Base-by-base conservation (phyloP, 2,797 vertebrate genomes). In the Macrochelys suwanniensis region DNA sequence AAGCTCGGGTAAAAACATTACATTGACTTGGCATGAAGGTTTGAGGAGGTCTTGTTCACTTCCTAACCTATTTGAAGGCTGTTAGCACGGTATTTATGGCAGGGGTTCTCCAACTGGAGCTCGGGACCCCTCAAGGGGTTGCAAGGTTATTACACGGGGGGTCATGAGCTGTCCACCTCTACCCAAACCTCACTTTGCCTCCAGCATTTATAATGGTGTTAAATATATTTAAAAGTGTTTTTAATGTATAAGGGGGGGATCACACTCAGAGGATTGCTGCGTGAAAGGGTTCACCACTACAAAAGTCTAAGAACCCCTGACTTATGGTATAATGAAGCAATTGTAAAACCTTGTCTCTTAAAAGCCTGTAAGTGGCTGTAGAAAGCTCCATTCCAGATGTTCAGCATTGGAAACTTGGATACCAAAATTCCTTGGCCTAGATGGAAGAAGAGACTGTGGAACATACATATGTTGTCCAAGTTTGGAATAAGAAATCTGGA, bases 341-440 rank as follows among this genome's bases (percentile, higher is more conserved):
- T 81, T 28, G 26, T 28, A 80, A 71, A 82, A 59, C 13, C 11
- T 74, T 85, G 19, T 50, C 77, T 89, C 42, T 93, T 79, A 82
- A 56, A 45, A 93, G 71, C 1, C 0, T 8, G 2, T 21, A 23
- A 68, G 86, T 77, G 84, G 57, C 59, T 82, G 56, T 84, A 89
- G 87, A n/a, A 78, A 13, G 68, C 26, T 90, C 15, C 8, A 53
- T 42, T 82, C 85, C 23, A 82, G 54, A 26, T 90, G 49, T 2
- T 7, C 53, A 25, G 85, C 71, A 81, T 47, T 86, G 31, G 45
- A 31, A 53, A 84, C 42, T 82, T 89, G 77, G 15, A 85, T 87
- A 82, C 42, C 42, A 82, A 85, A 89, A 45, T 2, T 88, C 45
- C 23, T 68, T 76, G 53, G 13, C 54, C 5, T 84, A 47, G n/a